Conservation (phyloP, 2,113 vertebrate species). For the Pan troglodytes region NHGRI_mPanTro3-v2.1_pri NC_072416.2:31352001-31352500, state of each 20-base stretch:
- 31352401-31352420: neutral
- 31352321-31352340: neutral
- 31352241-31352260: neutral
- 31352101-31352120: neutral
- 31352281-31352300: neutral
- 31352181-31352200: neutral
- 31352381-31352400: neutral
- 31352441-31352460: neutral
- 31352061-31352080: neutral
- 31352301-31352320: neutral
- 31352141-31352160: neutral
- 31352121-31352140: neutral
- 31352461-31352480: slow-evolving; percentile 11
- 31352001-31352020: neutral
- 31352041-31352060: neutral
- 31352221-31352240: neutral
- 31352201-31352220: neutral
- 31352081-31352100: neutral
- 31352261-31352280: neutral
- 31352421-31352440: neutral
- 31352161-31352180: neutral
- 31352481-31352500: neutral
- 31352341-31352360: neutral
- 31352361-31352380: neutral
- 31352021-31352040: neutral